Evolutionary conservation across 1,140 invertebrate genomes (phyloP), one percentile per base, ranked within the genome.

Genomic region (Zaprionus capensis): DNA sequence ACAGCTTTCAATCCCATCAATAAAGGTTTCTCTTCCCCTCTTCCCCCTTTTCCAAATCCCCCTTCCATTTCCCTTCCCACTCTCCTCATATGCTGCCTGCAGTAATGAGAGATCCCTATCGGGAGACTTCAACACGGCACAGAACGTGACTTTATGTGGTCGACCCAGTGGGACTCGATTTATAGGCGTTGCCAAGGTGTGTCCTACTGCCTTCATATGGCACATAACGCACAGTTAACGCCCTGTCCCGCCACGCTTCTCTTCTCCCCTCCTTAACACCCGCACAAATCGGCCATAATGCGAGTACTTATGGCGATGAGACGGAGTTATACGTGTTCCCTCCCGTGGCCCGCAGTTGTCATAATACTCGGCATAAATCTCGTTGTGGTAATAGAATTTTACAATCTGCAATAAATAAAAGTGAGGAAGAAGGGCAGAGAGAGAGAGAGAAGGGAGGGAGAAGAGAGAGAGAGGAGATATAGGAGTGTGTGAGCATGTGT

Each of bases 331-430:
- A 49, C 11, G 46, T 20, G 46, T 22, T 11, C 17, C 46, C 46
- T n/a, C 41, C 41, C 15, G 6, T n/a, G 15, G 46, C 55, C 53
- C 79, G 71, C 64, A 71, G 49, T 53, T 67, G 20, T 55, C 76
- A 86, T 81, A 86, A 81, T 74, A 55, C 78, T 68, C 34, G 51
- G 36, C 70, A 86, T 86, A 86, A 86, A 87, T 86, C 77, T 78
- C 51, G 34, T 49, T 41, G 20, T 64, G 75, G 82, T 71, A 76
- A 86, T 80, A 86, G 76, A 86, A 86, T 74, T 71, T 59, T 57
- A 66, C 76, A 86, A 82, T 82, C 76, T 53, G 67, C 55, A 73
- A 76, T 80, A 87, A 87, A 86, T 82, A 86, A 61, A 2, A n/a
- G n/a, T 46, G n/a, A 17, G n/a, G 6, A n/a, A 20, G 41, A 20